Evolutionary conservation across 2,888 invertebrate genomes (phyloP), one percentile per base, ranked within the genome.

Genomic region (Stictocephala bisonia): DNA sequence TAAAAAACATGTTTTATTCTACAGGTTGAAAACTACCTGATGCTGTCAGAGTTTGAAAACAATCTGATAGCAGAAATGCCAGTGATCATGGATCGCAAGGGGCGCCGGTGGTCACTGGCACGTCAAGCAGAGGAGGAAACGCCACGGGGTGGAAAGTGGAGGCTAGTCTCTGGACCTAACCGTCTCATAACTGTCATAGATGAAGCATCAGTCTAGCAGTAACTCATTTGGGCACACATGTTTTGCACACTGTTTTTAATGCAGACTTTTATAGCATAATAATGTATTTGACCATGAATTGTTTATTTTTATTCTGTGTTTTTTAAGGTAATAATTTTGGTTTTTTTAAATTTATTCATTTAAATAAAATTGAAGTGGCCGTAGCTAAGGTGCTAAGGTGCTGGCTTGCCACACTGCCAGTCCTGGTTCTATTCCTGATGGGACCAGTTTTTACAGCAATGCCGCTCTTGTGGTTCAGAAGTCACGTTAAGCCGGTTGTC

Each of bases 11-110:
- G 9, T 35, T 70, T 4, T 76, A 80, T 79, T 75, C 83, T 82
- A n/a, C 85, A 88, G 87, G 91, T 93, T 77, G 93, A 94, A 84
- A 93, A 93, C 85, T 93, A 93, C 83, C 85, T 94, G 80, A 93
- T 94, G 93, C 87, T 93, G 77, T 93, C 93, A 80, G 94, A 94
- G 84, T 93, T 93, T 83, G 93, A 94, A 83, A 93, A 93, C 85
- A 93, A 93, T 83, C 85, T 93, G 74, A 92, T 92, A 81, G 92
- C 92, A 1, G 93, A 93, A 83, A 87, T 91, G 85, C 92, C 92
- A 20, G 90, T 90, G 79, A 86, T 92, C 80, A 87, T 90, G 84
- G 92, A 92, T 82, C 87, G 91, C 50, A 90, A 90, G 76, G 90
- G 89, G 13, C 85, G 92, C 51, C 87, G 91, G 56, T 92, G 92